phyloP scores from a whole-genome alignment of 2,797 vertebrate genomes.

The Ibycter americanus region DNA sequence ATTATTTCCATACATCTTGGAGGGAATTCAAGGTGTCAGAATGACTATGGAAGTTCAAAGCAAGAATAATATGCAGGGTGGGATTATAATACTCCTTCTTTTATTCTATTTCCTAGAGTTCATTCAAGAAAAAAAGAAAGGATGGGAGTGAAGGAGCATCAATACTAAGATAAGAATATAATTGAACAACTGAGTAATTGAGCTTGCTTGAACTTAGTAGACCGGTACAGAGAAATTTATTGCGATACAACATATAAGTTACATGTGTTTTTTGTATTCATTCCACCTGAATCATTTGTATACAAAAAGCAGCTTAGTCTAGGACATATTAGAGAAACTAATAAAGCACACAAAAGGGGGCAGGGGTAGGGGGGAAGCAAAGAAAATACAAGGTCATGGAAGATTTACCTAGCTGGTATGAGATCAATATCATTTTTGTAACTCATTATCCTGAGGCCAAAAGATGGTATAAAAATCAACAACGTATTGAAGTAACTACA shows the following conservation, averaged over 20 bases:
- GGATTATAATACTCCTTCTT: background rate
- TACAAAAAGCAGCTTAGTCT: background rate
- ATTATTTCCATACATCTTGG: background rate
- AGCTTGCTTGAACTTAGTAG: background rate
- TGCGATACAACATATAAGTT: background rate
- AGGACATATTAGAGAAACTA: background rate
- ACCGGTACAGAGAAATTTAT: background rate
- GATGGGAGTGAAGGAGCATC: background rate
- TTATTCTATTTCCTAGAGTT: background rate
- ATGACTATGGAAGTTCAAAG: background rate
- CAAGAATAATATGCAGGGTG: background rate
- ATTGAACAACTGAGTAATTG: background rate
- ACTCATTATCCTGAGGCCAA: slow-evolving; percentile 59
- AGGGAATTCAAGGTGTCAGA: background rate
- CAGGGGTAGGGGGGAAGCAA: background rate
- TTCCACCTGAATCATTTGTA: background rate
- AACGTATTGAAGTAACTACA: slow-evolving; percentile 70
- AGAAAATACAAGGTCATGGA: slow-evolving; percentile 66
- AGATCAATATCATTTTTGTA: slow-evolving; percentile 74
- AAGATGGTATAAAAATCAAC: slow-evolving; percentile 69
- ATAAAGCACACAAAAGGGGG: background rate
- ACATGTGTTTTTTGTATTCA: background rate
- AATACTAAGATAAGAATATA: background rate
- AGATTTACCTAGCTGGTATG: slow-evolving; percentile 61
- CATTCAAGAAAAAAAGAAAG: background rate